A percentile compares a stretch with the other conserved stretches of the same genome.
Conservation (phyloP, 2,797 vertebrate species). For the Gorsachius magnificus region DNA sequence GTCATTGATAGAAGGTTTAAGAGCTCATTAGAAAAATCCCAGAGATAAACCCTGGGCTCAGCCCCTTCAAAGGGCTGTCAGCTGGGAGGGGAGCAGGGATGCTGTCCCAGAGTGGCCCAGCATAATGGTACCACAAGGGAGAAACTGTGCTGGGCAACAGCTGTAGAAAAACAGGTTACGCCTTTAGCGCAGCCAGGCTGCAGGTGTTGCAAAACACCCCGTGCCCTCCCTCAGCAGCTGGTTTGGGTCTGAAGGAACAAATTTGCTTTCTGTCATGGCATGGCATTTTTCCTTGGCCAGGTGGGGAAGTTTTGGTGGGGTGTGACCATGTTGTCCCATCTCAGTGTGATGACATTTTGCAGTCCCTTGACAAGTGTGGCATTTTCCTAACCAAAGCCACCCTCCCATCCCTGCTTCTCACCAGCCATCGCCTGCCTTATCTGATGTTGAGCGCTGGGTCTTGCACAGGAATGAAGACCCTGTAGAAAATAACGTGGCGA, state of each 20-base stretch:
- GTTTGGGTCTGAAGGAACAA: not conserved
- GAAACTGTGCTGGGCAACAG: not conserved
- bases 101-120: not conserved
- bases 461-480: not conserved
- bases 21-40: constrained; percentile 50
- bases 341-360: accelerated
- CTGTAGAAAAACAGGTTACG: not conserved
- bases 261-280: accelerated
- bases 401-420: not conserved
- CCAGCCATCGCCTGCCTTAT: not conserved
- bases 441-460: not conserved
- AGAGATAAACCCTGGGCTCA: constrained; percentile 26
- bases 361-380: accelerated
- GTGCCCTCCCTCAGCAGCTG: not conserved
- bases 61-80: constrained; percentile 40
- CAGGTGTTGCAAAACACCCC: not conserved
- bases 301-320: not conserved
- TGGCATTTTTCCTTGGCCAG: not conserved
- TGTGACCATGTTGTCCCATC: accelerated
- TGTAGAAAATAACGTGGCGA: not conserved
- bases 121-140: not conserved
- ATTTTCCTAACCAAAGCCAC: not conserved
- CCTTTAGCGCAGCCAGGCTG: not conserved
- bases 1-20: constrained; percentile 66
- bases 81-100: not conserved